A percentile compares a stretch with the other conserved stretches of the same genome.
Evolutionary conservation across 2,888 invertebrate genomes (phyloP).

Genomic region (Drosophila mercatorum): DNA sequence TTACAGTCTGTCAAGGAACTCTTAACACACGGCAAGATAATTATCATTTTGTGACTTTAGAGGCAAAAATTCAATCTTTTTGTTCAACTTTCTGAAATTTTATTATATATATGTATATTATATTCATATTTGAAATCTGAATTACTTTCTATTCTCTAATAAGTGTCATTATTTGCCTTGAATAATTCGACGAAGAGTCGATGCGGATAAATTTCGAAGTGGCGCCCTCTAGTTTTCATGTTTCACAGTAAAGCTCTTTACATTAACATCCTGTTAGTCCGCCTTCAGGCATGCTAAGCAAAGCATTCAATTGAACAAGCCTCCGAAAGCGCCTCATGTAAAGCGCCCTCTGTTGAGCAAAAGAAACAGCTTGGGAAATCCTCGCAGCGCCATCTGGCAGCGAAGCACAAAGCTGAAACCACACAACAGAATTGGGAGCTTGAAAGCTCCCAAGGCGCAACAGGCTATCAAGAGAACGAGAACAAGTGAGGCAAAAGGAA

Average conservation of each 20-base stretch:
- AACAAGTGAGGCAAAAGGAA: slow-evolving; percentile 7
- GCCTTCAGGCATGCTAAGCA: neutral
- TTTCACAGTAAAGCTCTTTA: neutral
- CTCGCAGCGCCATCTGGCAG: slow-evolving; percentile 24
- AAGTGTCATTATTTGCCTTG: too few relatives aligned
- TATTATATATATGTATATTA: too few relatives aligned
- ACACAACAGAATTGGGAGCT: neutral
- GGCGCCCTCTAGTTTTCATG: slow-evolving; percentile 5
- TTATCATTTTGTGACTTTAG: too few relatives aligned
- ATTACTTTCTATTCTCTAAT: too few relatives aligned
- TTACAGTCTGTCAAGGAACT: too few relatives aligned
- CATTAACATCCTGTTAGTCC: neutral
- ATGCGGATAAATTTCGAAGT: neutral
- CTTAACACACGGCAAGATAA: too few relatives aligned
- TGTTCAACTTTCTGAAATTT: too few relatives aligned
- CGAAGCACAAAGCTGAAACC: neutral
- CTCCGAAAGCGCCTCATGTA: neutral
- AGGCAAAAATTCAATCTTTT: too few relatives aligned
- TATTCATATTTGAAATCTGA: too few relatives aligned
- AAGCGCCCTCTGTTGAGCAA: neutral
- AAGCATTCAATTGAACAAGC: neutral
- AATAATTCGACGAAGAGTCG: neutral
- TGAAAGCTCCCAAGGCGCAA: slow-evolving; percentile 36
- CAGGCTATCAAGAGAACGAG: slow-evolving; percentile 21
- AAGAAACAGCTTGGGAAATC: neutral